Evolutionary conservation across 2,888 invertebrate genomes (phyloP), one percentile per base, ranked within the genome.

Genomic region (Elysia crispata): DNA sequence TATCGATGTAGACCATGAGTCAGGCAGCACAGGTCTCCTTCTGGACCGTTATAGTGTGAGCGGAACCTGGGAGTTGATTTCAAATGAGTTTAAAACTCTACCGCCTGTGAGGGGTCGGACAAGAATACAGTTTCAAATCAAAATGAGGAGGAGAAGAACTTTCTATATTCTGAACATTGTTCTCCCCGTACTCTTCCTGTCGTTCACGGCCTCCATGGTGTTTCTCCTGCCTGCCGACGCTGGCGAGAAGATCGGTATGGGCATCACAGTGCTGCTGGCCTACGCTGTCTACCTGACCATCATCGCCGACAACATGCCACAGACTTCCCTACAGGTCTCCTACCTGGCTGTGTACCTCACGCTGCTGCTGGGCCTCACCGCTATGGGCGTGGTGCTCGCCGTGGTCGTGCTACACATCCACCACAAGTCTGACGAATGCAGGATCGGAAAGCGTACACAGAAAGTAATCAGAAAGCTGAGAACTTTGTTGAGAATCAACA

Each of bases 271-370:
- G 25, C 81, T 86, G 30, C 82, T 86, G 33, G 79, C 85, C 69
- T 80, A 83, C 67, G 84, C 84, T 49, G 84, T 86, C n/a, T 82
- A 85, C 50, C 78, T 85, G 73, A 84, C 84, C 28, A 82, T 86
- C 11, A 79, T 86, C 31, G 72, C 84, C 11, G 83, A 84, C 50
- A 78, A 73, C 54, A 83, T 86, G 80, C 86, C 86, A 1, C 81
- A 82, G 1, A 84, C 84, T 41, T 85, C 86, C 20, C 67, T 76
- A 13, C 73, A 82, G 33, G 83, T 80, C 49, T 79, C 83, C 18
- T 41, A 79, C 0, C 28, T 83, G 60, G 73, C 78, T 1, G 49
- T 81, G 3, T 72, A 81, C 49, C 57, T 83, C 57, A 66, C 77
- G 18, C 0, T 77, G 11, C 67, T 78, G 1, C 67, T 83, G 18